Percentiles rank a stretch among this genome's conserved stretches.
These are phyloP conservation scores for Borostomias antarcticus DNA, from an alignment of 2,797 vertebrate species.

Conservation along the genomic window DNA sequence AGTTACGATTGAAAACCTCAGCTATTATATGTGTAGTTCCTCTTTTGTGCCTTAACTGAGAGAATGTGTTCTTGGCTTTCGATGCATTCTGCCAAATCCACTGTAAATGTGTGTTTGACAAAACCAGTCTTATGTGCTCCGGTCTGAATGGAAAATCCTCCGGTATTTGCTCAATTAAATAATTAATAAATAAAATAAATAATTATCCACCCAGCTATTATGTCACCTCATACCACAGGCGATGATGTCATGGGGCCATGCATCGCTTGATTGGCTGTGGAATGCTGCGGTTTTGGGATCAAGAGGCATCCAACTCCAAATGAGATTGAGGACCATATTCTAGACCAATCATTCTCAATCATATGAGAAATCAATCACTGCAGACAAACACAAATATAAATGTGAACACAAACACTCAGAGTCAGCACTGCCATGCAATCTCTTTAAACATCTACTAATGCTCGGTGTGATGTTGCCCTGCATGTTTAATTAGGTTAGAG, in stretches of 20 bases:
- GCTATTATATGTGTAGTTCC: conserved; percentile 20
- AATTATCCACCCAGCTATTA: conserved; percentile 58
- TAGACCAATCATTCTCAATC: conserved; percentile 4
- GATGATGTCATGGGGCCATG: conserved; percentile 70
- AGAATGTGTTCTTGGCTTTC: conserved; percentile 40
- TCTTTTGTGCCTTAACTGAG: conserved; percentile 28
- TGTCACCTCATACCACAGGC: conserved; percentile 74
- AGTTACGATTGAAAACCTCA: conserved; percentile 35
- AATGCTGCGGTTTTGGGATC: conserved; percentile 71
- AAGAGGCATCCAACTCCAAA: conserved; percentile 35
- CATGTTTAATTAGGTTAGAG: not conserved
- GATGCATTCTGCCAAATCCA: conserved; percentile 26
- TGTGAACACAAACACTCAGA: too few relatives aligned
- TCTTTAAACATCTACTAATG: not conserved
- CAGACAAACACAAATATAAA: conserved; percentile 37
- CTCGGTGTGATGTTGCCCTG: not conserved
- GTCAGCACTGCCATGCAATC: not conserved
- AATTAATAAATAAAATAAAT: too few relatives aligned
- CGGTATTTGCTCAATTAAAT: conserved; percentile 37
- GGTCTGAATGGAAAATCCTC: conserved; percentile 41
- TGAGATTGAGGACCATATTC: conserved; percentile 21
- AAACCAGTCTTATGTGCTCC: conserved; percentile 46
- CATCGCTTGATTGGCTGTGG: conserved; percentile 63
- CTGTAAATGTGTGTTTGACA: conserved; percentile 36
- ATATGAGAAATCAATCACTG: conserved; percentile 48